Base-by-base conservation (phyloP, 2,888 invertebrate genomes). In the Serripes groenlandicus region DNA sequence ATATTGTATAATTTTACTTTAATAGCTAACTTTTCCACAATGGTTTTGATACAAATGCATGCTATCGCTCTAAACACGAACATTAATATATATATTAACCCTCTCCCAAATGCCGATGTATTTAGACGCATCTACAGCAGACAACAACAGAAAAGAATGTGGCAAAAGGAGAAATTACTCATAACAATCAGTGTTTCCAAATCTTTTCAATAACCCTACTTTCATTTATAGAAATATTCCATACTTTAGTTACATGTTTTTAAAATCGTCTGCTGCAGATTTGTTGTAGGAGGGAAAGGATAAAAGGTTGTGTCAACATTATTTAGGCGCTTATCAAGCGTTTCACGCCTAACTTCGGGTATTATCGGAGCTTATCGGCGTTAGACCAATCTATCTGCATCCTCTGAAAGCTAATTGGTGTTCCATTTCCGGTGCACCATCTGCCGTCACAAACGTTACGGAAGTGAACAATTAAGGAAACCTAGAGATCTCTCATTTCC, bases 371-470 rank as follows among this genome's bases (percentile, higher is more conserved):
- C 37, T 66, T 79, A 83, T 79, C 83, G 56, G 11, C 32, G 35
- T n/a, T 73, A 26, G 3, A 42, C 15, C 66, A 35, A 66, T 71
- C 76, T 76, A 79, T 83, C 79, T 79, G 76, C 68, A 73, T 78
- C 78, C 75, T 52, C 64, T 85, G 75, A 85, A 85, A 76, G 85
- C 81, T 81, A 79, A 81, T 77, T 76, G 74, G 52, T 81, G 72
- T 71, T 73, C 28, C 34, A 52, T 76, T 81, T 82, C 85, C 81
- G 74, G 76, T 35, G n/a, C 21, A 42, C 76, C 85, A 85, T 85
- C 78, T 85, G 85, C 49, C 69, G 74, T 52, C 75, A 75, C 56
- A 70, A n/a, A 21, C 18, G 26, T 42, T 26, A 23, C 66, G 66
- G 66, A 66, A 66, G 42, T 42, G 26, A n/a, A 42, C 42, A 66